A percentile compares a stretch with the other conserved stretches of the same genome.
Evolutionary conservation across 2,797 vertebrate species (phyloP).

Genomic region (Microhierax caerulescens): DNA sequence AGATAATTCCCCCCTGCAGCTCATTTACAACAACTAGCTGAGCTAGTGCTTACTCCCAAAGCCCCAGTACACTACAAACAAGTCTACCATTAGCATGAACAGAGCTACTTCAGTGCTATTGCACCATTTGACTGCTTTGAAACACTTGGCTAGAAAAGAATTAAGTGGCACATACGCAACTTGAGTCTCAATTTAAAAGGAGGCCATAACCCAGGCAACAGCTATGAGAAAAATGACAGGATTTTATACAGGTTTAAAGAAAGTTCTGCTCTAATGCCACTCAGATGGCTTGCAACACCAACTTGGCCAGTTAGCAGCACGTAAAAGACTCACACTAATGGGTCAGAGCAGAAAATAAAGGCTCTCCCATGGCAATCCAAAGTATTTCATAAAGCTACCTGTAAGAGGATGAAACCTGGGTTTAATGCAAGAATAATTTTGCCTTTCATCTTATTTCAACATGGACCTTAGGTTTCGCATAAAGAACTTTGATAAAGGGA

Average conservation of each 20-base stretch:
- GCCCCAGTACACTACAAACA: not conserved
- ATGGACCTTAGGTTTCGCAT: not conserved
- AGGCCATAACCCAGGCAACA: not conserved
- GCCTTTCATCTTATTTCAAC: not conserved
- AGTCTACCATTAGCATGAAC: not conserved
- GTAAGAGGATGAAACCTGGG: not conserved
- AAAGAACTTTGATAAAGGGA: not conserved
- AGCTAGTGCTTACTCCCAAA: not conserved
- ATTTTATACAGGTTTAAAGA: not conserved
- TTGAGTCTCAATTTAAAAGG: not conserved
- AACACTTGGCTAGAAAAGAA: not conserved
- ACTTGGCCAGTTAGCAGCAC: not conserved
- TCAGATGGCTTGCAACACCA: not conserved
- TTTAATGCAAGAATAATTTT: not conserved
- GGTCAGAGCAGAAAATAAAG: not conserved
- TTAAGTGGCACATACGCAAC: fast-evolving
- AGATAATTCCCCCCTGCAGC: not conserved
- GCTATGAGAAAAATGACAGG: not conserved
- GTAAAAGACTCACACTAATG: not conserved
- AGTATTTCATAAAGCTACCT: not conserved
- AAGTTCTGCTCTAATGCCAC: not conserved
- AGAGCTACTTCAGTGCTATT: not conserved
- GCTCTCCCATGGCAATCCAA: not conserved
- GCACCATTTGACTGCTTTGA: not conserved
- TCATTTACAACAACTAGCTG: not conserved